A percentile compares a stretch with the other conserved stretches of the same genome.
phyloP scores from a whole-genome alignment of 2,113 vertebrate species.

The Zapornia atra region DNA sequence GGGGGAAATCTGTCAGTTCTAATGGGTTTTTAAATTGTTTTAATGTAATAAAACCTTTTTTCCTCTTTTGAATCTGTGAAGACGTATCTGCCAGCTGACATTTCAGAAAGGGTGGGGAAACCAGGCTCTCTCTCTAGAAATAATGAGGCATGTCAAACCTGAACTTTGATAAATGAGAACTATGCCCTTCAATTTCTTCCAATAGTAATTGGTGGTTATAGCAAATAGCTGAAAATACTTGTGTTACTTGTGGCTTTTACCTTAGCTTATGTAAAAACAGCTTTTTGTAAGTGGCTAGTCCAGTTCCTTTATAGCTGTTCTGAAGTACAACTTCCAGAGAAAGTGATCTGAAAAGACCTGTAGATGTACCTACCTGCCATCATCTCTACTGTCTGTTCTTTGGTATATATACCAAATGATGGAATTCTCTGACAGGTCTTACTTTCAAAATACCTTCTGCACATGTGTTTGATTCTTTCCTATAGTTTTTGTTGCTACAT shows the following conservation, averaged over 20 bases:
- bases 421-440: not conserved
- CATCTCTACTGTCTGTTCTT: not conserved
- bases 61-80: not conserved
- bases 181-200: not conserved
- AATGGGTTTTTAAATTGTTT: not conserved
- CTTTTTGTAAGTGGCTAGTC: not conserved
- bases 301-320: not conserved
- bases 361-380: not conserved
- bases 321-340: not conserved
- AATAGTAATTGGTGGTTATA: not conserved
- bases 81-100: not conserved
- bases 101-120: not conserved
- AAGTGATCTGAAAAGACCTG: not conserved
- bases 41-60: not conserved
- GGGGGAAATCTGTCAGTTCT: not conserved
- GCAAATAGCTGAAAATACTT: not conserved
- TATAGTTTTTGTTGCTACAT: not conserved
- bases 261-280: not conserved
- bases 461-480: not conserved
- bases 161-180: not conserved
- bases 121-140: not conserved
- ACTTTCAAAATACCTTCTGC: not conserved
- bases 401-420: not conserved
- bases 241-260: not conserved
- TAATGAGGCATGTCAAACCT: not conserved